Evolutionary conservation across 2,113 vertebrate species (phyloP).

Genomic region (Bambusicola thoracicus): DNA sequence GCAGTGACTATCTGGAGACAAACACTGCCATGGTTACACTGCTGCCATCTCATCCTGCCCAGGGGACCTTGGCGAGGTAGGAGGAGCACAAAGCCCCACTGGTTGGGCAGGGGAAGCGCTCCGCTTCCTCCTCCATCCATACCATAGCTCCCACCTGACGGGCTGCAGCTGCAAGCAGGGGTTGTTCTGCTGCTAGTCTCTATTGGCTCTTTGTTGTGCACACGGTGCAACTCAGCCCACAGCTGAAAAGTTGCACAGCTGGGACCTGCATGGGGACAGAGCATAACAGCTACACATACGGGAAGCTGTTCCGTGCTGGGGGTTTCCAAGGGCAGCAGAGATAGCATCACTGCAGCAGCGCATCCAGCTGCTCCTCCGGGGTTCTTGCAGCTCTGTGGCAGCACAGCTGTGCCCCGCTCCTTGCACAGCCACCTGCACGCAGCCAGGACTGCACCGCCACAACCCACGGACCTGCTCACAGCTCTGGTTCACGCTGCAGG

Average conservation of each 20-base stretch:
- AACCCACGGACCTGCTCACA: fast-evolving
- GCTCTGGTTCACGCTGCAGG: background rate
- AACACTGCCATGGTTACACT: conserved; percentile 57
- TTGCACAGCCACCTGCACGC: background rate
- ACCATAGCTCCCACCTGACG: background rate
- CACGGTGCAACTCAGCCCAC: background rate
- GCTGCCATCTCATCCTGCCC: conserved; percentile 51
- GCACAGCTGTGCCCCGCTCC: background rate
- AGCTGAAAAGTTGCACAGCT: background rate
- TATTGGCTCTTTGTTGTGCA: background rate
- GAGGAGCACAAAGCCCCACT: conserved; percentile 3
- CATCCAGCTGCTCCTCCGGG: background rate
- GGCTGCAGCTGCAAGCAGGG: background rate
- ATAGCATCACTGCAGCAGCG: background rate
- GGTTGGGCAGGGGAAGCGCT: background rate
- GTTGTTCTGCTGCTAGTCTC: background rate
- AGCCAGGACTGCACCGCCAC: background rate
- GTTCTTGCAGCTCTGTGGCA: background rate
- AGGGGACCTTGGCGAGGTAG: conserved; percentile 30
- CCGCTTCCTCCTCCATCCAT: background rate
- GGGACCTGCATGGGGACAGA: background rate
- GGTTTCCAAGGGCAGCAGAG: background rate
- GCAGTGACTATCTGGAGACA: conserved; percentile 44
- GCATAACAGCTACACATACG: background rate
- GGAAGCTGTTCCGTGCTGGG: background rate